These are phyloP conservation scores for Gobio gobio DNA, from an alignment of 2,113 vertebrate species.

Conservation along the genomic window DNA sequence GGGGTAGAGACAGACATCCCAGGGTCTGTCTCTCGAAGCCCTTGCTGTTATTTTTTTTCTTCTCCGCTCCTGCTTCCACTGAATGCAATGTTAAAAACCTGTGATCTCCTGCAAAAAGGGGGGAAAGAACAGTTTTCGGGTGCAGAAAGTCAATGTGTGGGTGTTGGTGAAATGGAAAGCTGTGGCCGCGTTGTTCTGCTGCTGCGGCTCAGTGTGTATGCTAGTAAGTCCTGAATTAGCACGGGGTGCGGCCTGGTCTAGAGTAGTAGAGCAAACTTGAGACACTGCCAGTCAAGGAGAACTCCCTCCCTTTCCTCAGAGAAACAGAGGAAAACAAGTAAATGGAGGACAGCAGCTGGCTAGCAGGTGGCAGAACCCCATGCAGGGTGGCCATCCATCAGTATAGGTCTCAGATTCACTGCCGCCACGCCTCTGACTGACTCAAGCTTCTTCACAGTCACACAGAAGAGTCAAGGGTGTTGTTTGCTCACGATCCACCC, in stretches of 20 bases:
- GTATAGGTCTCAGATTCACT: constrained; percentile 46
- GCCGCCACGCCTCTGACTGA: not conserved
- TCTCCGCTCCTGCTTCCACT: not conserved
- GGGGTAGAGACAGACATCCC: not conserved
- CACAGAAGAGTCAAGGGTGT: not conserved
- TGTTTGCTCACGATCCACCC: not conserved
- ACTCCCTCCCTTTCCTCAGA: constrained; percentile 17
- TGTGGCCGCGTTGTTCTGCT: constrained; percentile 38
- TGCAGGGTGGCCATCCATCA: constrained; percentile 49
- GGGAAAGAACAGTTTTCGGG: not conserved
- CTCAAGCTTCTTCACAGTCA: not conserved
- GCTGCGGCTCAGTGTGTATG: constrained; percentile 49
- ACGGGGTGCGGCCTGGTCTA: constrained; percentile 45
- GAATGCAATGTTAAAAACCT: not conserved
- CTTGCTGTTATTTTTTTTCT: not conserved
- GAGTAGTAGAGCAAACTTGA: constrained; percentile 29
- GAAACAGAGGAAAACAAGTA: not conserved
- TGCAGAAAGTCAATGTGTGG: not conserved
- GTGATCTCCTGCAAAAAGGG: not conserved
- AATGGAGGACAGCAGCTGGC: constrained; percentile 54
- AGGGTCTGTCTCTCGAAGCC: not conserved
- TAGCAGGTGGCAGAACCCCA: constrained; percentile 50
- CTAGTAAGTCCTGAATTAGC: constrained; percentile 57
- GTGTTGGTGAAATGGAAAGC: constrained; percentile 33
- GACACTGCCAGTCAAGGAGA: constrained; percentile 38